Base-by-base conservation (phyloP, 2,113 vertebrate species). In the Cottus gobio region DNA sequence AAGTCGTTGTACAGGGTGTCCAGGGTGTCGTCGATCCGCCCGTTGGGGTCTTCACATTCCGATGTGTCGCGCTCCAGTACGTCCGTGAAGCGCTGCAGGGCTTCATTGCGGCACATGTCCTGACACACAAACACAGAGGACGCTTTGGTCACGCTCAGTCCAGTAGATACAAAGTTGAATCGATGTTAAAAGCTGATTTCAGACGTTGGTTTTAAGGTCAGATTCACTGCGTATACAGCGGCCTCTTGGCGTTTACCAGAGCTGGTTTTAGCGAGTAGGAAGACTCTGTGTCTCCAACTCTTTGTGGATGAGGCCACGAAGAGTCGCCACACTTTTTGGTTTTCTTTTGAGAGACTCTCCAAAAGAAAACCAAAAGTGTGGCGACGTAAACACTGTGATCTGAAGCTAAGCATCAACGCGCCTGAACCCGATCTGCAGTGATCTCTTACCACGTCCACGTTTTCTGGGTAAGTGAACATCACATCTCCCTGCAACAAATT, bases 11-110 rank as follows among this genome's bases (percentile, higher is more conserved):
- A 0, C 39, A 83, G 1, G 20, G 0, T 0, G 0, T 15, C 1
- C 16, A 67, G 5, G 20, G 36, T 12, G 0, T 1, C 0, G 0
- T 0, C 0, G 8, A 61, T 26, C 0, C 1, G 0, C 0, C 0
- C 0, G 0, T 0, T 0, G 0, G 0, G 0, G 24, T 42, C 24
- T 0, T 0, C 0, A 4, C 85, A 90, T 0, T 4, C 0, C 0
- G 0, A 0, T 0, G 0, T 0, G 4, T 69, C 81, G 0, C 0
- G 0, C 0, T 11, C 0, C 73, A 89, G 63, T 42, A 0, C 58
- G 0, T n/a, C 0, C 0, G 0, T 4, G 42, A 79, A 39, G 24
- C 0, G 0, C 0, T 0, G 0, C 13, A 82, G 8, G 7, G 26
- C 36, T 9, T 5, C 7, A 7, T 0, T 0, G 8, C 0, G 0